These are phyloP conservation scores for Champsocephalus esox DNA, from an alignment of 2,797 vertebrate genomes.

Conservation along the genomic window DNA sequence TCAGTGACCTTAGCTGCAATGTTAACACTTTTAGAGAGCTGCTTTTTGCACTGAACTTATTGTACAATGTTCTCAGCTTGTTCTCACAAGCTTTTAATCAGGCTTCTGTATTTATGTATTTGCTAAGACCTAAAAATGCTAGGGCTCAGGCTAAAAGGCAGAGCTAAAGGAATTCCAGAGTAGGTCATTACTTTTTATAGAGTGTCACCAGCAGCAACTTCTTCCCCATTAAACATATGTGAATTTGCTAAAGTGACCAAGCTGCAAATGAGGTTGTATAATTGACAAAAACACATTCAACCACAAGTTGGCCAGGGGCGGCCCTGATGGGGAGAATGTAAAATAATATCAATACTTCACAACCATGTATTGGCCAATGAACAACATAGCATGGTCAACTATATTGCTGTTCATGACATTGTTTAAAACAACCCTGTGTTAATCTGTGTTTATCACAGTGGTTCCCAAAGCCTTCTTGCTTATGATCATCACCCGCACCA, in stretches of 20 bases:
- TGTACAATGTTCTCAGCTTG: neutral
- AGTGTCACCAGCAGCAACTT: too few species aligned
- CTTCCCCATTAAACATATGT: too few species aligned
- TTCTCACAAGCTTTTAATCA: neutral
- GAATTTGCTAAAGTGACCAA: too few species aligned
- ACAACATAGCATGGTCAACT: neutral
- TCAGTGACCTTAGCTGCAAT: too few species aligned
- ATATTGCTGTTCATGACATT: slow-evolving; percentile 21
- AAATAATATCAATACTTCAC: neutral
- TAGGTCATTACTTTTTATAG: too few species aligned
- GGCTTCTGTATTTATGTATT: neutral
- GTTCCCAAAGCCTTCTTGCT: slow-evolving; percentile 14
- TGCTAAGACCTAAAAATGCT: neutral
- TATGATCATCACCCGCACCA: neutral
- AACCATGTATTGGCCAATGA: neutral
- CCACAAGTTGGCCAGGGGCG: too few species aligned
- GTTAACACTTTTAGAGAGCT: too few species aligned
- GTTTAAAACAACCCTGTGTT: neutral
- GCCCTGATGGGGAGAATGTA: neutral
- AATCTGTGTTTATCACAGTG: slow-evolving; percentile 27
- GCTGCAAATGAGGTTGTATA: too few species aligned
- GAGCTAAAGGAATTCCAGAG: too few species aligned
- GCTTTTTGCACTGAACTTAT: too few species aligned
- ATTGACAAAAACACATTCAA: too few species aligned
- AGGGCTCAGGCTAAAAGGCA: too few species aligned